Evolutionary conservation across 2,797 vertebrate genomes (phyloP).

Genomic region (Eulemur mongoz): DNA sequence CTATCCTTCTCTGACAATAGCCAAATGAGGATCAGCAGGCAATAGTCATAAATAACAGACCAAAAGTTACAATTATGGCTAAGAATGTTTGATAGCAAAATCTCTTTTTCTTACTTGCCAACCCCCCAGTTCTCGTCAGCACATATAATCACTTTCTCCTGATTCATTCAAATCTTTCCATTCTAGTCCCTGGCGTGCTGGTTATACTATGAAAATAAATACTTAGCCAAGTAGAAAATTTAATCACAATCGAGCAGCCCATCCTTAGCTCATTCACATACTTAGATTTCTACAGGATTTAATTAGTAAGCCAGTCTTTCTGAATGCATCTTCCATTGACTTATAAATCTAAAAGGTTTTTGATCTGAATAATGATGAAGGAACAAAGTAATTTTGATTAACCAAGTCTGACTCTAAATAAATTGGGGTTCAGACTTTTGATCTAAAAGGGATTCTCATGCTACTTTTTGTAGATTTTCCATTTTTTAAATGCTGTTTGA

Average conservation of each 20-base stretch:
- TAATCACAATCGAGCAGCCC: slow-evolving; percentile 48
- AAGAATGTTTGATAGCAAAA: background rate
- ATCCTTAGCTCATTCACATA: slow-evolving; percentile 34
- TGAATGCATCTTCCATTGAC: background rate
- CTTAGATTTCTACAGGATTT: slow-evolving; percentile 42
- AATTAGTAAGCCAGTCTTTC: slow-evolving; percentile 58
- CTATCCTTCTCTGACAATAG: background rate
- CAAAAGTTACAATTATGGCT: background rate
- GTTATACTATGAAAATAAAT: slow-evolving; percentile 64
- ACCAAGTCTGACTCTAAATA: slow-evolving; percentile 54
- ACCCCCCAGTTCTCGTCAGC: background rate
- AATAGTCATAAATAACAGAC: background rate
- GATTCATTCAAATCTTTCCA: slow-evolving; percentile 41
- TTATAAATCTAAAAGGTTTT: slow-evolving; percentile 59
- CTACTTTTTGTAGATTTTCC: slow-evolving; percentile 58
- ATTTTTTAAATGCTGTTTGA: slow-evolving; percentile 52
- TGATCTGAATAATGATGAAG: slow-evolving; percentile 27
- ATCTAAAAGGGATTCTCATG: slow-evolving; percentile 48
- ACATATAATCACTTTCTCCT: background rate
- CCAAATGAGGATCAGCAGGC: background rate
- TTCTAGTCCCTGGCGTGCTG: background rate
- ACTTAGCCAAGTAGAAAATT: slow-evolving; percentile 59
- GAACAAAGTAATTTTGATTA: slow-evolving; percentile 63
- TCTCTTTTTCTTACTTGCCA: background rate
- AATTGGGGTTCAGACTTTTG: slow-evolving; percentile 62